Conservation (phyloP, 2,113 vertebrate genomes). For the Anhinga anhinga region DNA sequence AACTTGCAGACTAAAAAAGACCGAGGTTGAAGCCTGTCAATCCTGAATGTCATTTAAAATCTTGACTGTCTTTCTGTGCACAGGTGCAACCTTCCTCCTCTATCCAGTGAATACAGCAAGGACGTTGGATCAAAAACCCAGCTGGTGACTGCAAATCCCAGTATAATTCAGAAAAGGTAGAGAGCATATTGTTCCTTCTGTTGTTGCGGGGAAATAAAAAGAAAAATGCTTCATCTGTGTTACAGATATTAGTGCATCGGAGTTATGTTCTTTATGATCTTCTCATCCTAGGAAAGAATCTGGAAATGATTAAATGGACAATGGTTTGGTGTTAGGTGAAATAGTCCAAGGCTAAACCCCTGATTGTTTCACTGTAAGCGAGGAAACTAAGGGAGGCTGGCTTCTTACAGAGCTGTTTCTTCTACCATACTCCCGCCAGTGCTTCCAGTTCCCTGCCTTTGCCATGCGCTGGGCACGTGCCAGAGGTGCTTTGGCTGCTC, state of each 20-base stretch:
- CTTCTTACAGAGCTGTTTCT: not conserved
- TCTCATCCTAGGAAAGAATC: not conserved
- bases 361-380: not conserved
- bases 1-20: not conserved
- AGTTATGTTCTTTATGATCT: not conserved
- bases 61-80: not conserved
- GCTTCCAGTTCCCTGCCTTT: not conserved
- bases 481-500: not conserved
- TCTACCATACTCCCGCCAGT: not conserved
- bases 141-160: conserved; percentile 95
- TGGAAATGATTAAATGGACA: not conserved
- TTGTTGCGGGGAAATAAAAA: not conserved
- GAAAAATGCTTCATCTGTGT: not conserved
- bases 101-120: conserved; percentile 86
- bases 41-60: not conserved
- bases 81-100: conserved; percentile 95
- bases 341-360: not conserved
- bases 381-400: not conserved
- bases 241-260: not conserved
- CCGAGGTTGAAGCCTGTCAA: not conserved
- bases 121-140: conserved; percentile 91
- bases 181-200: not conserved
- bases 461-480: fast-evolving
- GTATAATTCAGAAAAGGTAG: conserved; percentile 96
- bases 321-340: not conserved